Evolutionary conservation across 64 coral and sea anemone species (phyloP), one percentile per base, ranked within the genome.

Genomic region (Astreopora myriophthalma): DNA sequence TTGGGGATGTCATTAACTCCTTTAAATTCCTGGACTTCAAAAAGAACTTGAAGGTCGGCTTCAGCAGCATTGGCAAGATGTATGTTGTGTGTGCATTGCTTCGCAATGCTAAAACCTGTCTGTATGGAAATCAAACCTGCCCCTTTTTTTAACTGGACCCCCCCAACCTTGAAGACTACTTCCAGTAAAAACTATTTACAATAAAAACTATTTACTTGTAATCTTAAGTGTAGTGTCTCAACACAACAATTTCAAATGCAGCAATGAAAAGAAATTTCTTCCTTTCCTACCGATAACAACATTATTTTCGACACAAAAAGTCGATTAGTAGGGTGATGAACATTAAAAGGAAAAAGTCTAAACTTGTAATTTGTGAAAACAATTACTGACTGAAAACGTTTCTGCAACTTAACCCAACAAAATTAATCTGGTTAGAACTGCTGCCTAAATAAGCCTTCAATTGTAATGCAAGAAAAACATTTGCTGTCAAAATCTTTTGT

Each of bases 31-130:
- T 46, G 6, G 42, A 80, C 17, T 80, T 80, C 44, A 80, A 80
- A 57, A 80, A 55, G 10, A 80, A 80, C 77, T 80, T 80, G 31
- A 80, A 80, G 34, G 10, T 67, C 0, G 58, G 58, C 23, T 4
- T 85, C 23, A 85, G 80, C 11, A 42, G 27, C n/a, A 30, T 78
- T 78, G 37, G 74, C 37, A 78, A 78, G 14, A 40, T 78, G 35
- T 78, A 78, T 22, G 48, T 78, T 78, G 74, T 78, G 8, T 78
- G 74, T 78, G 37, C 74, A 23, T 48, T 78, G 38, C 22, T 78
- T 48, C 37, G 35, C 6, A 78, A 78, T 78, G 74, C 74, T 52
- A 42, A 48, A 24, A 78, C 74, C 37, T 78, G 73, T 48, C 17
- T 75, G 73, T 75, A 35, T 75, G 73, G 73, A 75, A 75, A 75